phyloP scores from a whole-genome alignment of 2,888 invertebrate genomes.

The Erebia palarica region DNA sequence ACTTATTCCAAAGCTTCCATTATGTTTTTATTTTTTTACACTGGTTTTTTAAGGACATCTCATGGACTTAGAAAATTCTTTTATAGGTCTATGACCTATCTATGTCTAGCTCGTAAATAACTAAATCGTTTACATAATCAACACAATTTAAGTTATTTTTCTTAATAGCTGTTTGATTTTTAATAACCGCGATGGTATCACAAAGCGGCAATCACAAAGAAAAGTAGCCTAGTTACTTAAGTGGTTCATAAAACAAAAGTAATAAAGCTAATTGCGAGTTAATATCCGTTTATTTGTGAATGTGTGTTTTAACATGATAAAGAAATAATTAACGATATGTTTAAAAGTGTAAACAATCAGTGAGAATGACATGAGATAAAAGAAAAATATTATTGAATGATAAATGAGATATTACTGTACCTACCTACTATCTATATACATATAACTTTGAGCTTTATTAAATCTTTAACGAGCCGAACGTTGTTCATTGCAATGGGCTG shows the following conservation, averaged over 20 bases:
- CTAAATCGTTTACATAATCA: conserved; percentile 9
- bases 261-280: conserved; percentile 19
- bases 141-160: conserved; percentile 23
- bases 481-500: no score
- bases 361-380: conserved; percentile 36
- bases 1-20: no score
- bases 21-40: no score
- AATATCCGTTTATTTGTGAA: conserved; percentile 18
- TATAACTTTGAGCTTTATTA: no score
- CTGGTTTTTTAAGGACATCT: no score
- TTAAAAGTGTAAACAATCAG: conserved; percentile 6
- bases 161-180: conserved; percentile 37
- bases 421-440: no score
- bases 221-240: conserved; percentile 6
- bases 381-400: conserved; percentile 41
- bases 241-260: conserved; percentile 2
- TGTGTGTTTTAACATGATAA: conserved; percentile 18
- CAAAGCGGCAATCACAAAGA: conserved; percentile 38
- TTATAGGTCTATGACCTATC: not conserved
- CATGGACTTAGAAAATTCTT: no score
- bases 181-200: conserved; percentile 35
- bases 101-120: not conserved
- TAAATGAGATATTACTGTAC: not conserved
- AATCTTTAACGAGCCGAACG: no score
- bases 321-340: conserved; percentile 8